Conservation (phyloP, 2,888 invertebrate genomes). For the Beris morrisii region DNA sequence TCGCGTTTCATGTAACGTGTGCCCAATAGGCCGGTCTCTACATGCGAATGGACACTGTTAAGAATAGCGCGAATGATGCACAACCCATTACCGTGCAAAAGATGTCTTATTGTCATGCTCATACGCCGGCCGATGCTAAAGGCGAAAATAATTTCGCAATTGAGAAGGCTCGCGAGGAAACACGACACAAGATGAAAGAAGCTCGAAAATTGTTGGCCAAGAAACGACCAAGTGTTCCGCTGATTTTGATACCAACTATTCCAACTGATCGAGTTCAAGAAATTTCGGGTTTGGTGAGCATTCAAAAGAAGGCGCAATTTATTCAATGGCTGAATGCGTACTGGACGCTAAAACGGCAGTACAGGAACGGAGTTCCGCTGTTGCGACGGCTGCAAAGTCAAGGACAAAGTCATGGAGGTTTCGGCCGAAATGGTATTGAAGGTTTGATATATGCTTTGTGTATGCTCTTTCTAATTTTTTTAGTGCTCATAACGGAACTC, state of each 20-base stretch:
- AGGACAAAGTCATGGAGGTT: constrained; percentile 58
- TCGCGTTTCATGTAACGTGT: constrained; percentile 98
- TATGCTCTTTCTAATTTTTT: constrained; percentile 25
- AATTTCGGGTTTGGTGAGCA: constrained; percentile 75
- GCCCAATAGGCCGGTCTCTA: constrained; percentile 92
- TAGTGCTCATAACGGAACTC: constrained; percentile 49
- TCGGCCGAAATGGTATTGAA: constrained; percentile 62
- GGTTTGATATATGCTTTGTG: constrained; percentile 46
- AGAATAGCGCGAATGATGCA: constrained; percentile 62
- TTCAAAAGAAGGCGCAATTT: constrained; percentile 79
- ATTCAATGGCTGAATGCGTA: constrained; percentile 90
- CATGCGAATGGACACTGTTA: constrained; percentile 95
- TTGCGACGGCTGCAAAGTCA: constrained; percentile 77
- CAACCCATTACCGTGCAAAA: constrained; percentile 87
- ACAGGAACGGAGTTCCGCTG: constrained; percentile 93
- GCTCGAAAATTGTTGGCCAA: constrained; percentile 85
- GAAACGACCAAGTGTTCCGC: constrained; percentile 86
- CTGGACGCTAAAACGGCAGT: constrained; percentile 95
- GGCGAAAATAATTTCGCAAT: constrained; percentile 60
- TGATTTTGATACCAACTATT: constrained; percentile 91
- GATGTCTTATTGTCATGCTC: constrained; percentile 94
- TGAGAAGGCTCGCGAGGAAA: constrained; percentile 63
- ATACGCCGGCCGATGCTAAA: constrained; percentile 63
- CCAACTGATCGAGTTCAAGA: constrained; percentile 86
- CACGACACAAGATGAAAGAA: constrained; percentile 81